Percentiles rank a stretch among this genome's conserved stretches.
Conservation (phyloP, 1,140 invertebrate genomes). For the Anadara kagoshimensis region DNA sequence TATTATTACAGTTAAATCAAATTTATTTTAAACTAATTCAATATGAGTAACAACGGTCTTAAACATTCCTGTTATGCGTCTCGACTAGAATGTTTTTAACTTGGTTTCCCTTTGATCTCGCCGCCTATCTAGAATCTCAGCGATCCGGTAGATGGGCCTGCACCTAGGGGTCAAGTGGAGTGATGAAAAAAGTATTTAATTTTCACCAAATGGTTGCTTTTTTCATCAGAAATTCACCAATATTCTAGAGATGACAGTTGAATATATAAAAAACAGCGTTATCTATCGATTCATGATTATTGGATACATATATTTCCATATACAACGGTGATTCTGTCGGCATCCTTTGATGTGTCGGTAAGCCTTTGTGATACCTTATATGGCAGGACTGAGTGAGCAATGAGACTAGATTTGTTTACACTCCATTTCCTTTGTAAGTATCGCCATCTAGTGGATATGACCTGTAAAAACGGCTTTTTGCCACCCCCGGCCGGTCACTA, state of each 20-base stretch:
- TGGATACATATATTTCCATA: conserved; percentile 20
- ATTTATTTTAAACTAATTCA: conserved; percentile 4
- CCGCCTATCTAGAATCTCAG: conserved; percentile 59
- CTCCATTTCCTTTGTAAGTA: conserved; percentile 57
- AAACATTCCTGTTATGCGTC: conserved; percentile 60
- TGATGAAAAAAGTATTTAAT: too few species aligned
- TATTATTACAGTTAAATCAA: conserved; percentile 9
- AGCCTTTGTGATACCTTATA: conserved; percentile 66
- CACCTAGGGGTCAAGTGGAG: conserved; percentile 58
- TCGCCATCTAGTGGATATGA: conserved; percentile 47
- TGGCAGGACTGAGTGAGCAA: conserved; percentile 52
- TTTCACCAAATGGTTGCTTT: too few species aligned
- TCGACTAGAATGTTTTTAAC: conserved; percentile 62
- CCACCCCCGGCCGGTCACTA: conserved; percentile 18
- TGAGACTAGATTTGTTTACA: conserved; percentile 61
- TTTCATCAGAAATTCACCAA: too few species aligned
- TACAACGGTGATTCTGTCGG: conserved; percentile 34
- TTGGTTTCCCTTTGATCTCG: conserved; percentile 57
- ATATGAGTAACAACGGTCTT: conserved; percentile 13
- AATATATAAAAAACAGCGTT: too few species aligned
- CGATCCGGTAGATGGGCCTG: conserved; percentile 51
- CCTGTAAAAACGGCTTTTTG: conserved; percentile 32
- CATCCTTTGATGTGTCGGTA: conserved; percentile 58
- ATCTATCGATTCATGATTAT: too few species aligned
- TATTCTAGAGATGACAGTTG: too few species aligned